Base-by-base conservation (phyloP, 2,888 invertebrate genomes). In the Drosophila dives region DNA sequence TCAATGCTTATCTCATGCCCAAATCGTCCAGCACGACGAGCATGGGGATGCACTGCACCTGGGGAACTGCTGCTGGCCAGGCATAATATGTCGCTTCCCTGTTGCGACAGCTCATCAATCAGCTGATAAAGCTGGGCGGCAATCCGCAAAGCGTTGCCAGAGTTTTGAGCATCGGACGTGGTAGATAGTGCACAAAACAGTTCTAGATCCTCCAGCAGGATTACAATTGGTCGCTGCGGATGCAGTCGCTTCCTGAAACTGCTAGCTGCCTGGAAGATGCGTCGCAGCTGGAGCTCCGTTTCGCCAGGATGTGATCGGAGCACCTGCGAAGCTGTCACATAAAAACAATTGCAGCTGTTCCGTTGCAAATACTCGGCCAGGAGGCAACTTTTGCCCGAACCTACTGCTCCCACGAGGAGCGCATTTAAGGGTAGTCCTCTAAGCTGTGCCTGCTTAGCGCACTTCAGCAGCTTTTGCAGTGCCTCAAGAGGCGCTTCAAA, bases 341-440 rank as follows among this genome's bases (percentile, higher is more conserved):
- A 83, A 53, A 94, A 91, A 17, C 94, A 88, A 66, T 93, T 93
- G 66, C 94, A 93, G n/a, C 86, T 81, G 77, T 92, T 91, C 40
- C 93, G 90, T 3, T 90, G 88, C 8, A 95, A 93, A 38, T 94
- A 93, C 34, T 94, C 93, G 58, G 92, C 90, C 3, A 95, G 93
- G 38, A 95, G 86, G 10, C 94, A 92, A 12, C 94, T 94, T 91
- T 95, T 95, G 23, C 95, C 95, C 82, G 94, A 94, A 8, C 95
- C 95, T 3, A 94, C 92, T 17, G 95, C 94, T 3, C 95, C 95
- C 71, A 87, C 83, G 0, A 93, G 10, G 3, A 93, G 59, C 0
- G 85, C 85, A 75, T 92, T 92, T 8, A 84, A 59, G 2, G 88
- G 75, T 4, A 80, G n/a, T 7, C 78, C 68, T 3, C 40, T 45